Evolutionary conservation across 1,140 invertebrate genomes (phyloP), one percentile per base, ranked within the genome.

Genomic region (Drosophila aff.): DNA sequence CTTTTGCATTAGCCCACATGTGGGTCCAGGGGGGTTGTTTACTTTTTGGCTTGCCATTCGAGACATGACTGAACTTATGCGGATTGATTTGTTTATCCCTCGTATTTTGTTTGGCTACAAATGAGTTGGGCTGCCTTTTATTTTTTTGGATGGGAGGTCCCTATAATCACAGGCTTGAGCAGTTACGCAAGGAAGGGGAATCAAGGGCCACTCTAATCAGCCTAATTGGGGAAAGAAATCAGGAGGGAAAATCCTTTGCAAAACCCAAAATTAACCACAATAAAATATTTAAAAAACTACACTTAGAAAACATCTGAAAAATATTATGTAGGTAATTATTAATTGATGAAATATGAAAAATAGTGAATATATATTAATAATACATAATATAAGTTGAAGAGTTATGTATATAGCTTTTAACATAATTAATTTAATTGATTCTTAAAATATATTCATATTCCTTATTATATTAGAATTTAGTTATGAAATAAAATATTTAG

Each of bases 1-100:
- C 57, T 85, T 84, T 76, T 85, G 82, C 78, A 85, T 81, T 85
- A 84, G 64, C 79, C 46, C 76, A 79, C 53, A 83, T 67, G 65
- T 71, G 69, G 26, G 52, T 59, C 43, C 36, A 23, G 38, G 33
- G 26, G 26, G 26, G 72, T 36, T 47, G 64, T 61, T 77, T 49
- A 86, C 75, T 58, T 61, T 63, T 75, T 46, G 58, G 62, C 60
- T 79, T 74, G 38, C 43, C 67, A 52, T 73, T 55, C 58, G 31
- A 63, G 61, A 63, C 79, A 82, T 82, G 63, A 47, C 64, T 69
- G 58, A 63, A 78, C 47, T 64, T 75, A 59, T 77, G 46, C 55
- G 67, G 73, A 84, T 84, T 85, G 77, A 85, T 85, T 81, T 81
- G 69, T 73, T 73, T 73, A 73, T 73, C 69, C 67, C 69, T 73